These are phyloP conservation scores for Ardeotis arabs DNA, from an alignment of 2,113 vertebrate species.

Conservation along the genomic window DNA sequence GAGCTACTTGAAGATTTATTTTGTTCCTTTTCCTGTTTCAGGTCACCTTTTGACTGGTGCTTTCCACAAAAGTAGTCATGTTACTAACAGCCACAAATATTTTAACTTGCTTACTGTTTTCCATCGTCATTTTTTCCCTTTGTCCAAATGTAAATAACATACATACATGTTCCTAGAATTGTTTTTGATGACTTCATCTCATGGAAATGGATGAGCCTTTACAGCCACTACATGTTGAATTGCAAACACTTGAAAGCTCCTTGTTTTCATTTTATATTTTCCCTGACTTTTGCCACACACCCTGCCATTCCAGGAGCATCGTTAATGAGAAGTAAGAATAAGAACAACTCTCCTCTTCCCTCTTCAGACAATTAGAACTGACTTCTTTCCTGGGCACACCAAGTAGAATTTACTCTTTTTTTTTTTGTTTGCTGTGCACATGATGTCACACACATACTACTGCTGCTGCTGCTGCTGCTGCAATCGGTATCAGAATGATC, in stretches of 20 bases:
- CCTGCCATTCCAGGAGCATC: neutral
- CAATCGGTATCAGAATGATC: neutral
- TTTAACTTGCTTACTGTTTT: neutral
- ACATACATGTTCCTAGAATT: neutral
- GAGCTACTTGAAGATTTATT: neutral
- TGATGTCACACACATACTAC: accelerated
- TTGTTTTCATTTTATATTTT: neutral
- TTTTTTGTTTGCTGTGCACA: neutral
- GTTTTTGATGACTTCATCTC: neutral
- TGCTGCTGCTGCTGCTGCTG: neutral
- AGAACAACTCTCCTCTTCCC: neutral
- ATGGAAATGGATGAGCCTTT: neutral
- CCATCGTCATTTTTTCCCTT: neutral
- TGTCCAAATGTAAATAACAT: neutral
- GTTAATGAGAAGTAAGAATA: neutral
- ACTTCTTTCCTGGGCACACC: neutral
- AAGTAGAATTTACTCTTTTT: neutral
- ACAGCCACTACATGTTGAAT: neutral
- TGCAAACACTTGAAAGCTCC: neutral
- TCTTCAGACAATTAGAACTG: neutral
- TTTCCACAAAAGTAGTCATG: neutral
- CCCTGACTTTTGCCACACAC: neutral
- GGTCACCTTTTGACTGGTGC: neutral
- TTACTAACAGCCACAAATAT: neutral
- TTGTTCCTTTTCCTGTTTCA: constrained; percentile 33